Percentiles rank a stretch among this genome's conserved stretches.
Conservation (phyloP, 1,140 invertebrate genomes). For the Pseudomyrmex concolor region DNA sequence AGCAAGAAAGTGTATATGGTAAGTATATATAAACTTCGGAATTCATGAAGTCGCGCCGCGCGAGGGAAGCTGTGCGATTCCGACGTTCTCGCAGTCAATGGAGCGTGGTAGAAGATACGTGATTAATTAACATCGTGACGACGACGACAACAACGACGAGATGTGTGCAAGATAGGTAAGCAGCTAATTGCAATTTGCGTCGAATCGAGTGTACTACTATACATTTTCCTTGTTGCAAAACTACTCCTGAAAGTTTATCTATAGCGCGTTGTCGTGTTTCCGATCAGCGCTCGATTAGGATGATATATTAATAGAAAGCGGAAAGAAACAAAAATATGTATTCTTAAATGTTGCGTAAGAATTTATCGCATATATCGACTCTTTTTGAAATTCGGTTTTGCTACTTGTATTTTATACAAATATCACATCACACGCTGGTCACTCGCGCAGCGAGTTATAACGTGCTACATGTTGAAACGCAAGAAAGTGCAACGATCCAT, state of each 20-base stretch:
- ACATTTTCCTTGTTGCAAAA: slow-evolving; percentile 13
- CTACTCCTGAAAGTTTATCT: background rate
- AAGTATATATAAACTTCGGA: slow-evolving; percentile 1
- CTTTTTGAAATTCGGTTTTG: no score
- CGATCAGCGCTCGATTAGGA: background rate
- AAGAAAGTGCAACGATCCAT: background rate
- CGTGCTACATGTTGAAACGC: no score
- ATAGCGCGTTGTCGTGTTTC: background rate
- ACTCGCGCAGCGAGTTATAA: background rate
- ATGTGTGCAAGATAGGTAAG: background rate
- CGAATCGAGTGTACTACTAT: background rate
- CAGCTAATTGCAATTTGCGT: background rate
- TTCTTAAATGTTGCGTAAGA: background rate
- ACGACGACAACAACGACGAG: no score
- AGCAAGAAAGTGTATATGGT: background rate
- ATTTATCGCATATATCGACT: no score
- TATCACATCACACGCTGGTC: background rate
- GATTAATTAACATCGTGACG: slow-evolving; percentile 26
- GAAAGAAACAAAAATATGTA: background rate
- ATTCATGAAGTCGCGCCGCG: background rate
- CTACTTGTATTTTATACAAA: background rate
- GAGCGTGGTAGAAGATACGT: slow-evolving; percentile 16
- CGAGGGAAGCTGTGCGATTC: background rate
- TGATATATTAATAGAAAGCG: background rate
- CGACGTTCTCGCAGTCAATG: slow-evolving; percentile 5